These are phyloP conservation scores for Dendrophyllia cribrosa DNA, from an alignment of 64 coral and sea anemone genomes.

Conservation along the genomic window DNA sequence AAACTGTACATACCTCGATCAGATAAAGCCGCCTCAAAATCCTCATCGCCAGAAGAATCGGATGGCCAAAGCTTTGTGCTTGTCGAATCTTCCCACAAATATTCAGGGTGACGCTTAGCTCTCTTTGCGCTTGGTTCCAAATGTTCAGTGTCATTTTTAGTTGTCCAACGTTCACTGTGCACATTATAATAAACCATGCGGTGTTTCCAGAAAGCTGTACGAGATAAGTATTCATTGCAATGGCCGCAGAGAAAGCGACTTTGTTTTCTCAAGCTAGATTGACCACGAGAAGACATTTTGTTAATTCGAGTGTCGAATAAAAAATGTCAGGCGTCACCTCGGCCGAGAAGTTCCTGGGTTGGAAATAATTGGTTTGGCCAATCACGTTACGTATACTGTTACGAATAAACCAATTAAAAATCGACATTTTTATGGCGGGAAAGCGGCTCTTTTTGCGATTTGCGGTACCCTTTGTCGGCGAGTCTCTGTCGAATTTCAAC, in stretches of 20 bases:
- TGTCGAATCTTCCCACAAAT: neutral
- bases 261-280: conserved; percentile 23
- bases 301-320: neutral
- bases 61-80: neutral
- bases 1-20: neutral
- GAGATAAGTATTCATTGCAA: conserved; percentile 24
- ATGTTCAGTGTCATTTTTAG: conserved; percentile 17
- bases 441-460: neutral
- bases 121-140: conserved; percentile 11
- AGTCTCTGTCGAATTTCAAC: neutral
- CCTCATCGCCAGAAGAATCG: neutral
- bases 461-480: neutral
- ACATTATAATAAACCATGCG: conserved; percentile 9
- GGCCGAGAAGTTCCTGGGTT: conserved; percentile 20
- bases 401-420: conserved; percentile 13
- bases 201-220: conserved; percentile 25
- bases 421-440: neutral
- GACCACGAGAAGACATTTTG: conserved; percentile 3
- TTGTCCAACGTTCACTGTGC: conserved; percentile 14
- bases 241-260: neutral
- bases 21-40: conserved; percentile 2
- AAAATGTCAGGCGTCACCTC: no score
- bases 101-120: neutral
- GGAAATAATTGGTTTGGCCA: conserved; percentile 7
- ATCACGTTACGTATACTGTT: neutral